Base-by-base conservation (phyloP, 2,797 vertebrate species). In the Danio tinwini region DNA sequence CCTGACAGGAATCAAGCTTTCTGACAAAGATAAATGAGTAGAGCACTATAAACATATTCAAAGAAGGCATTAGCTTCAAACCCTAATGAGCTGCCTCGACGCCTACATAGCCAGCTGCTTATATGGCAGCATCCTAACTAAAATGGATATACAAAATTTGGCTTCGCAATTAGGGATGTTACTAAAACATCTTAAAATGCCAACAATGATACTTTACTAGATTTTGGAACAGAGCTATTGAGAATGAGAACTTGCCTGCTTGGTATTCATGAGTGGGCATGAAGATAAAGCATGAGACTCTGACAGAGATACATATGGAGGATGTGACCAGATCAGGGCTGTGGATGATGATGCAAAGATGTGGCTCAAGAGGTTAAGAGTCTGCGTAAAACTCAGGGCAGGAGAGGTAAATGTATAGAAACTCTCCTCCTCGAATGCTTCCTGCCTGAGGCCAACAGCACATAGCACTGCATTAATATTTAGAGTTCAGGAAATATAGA, bases 381-480 rank as follows among this genome's bases (percentile, higher is more conserved):
- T 58, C 78, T 80, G 74, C 76, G 64, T 83, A 81, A 84, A 70
- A 58, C 73, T 59, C 55, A 55, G 74, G 76, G 81, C 62, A 73
- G 61, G 61, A 83, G 82, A 49, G 3, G 59, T 81, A 45, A 76
- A 89, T 87, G 84, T 83, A 84, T 65, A 37, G 56, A 52, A 55
- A 50, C 19, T 81, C 29, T 29, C 29, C 44, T 29, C 29, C 73
- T 75, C 49, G 61, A 84, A 80, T 6, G 8, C 56, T 49, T 74
- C 37, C 55, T 65, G 56, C 72, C 62, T 44, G 39, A 73, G 56
- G 82, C 62, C 67, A 74, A 47, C 56, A 70, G 45, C 58, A 64
- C 70, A 58, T 69, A 68, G 79, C 29, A 65, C 47, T 64, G 45
- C 62, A 92, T 92, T 91, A 92, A 93, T 92, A 92, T 94, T 92